Evolutionary conservation across 35 echinoderm and acorn worm species (phyloP).

Genomic region (Strongylocentrotus purpuratus): DNA sequence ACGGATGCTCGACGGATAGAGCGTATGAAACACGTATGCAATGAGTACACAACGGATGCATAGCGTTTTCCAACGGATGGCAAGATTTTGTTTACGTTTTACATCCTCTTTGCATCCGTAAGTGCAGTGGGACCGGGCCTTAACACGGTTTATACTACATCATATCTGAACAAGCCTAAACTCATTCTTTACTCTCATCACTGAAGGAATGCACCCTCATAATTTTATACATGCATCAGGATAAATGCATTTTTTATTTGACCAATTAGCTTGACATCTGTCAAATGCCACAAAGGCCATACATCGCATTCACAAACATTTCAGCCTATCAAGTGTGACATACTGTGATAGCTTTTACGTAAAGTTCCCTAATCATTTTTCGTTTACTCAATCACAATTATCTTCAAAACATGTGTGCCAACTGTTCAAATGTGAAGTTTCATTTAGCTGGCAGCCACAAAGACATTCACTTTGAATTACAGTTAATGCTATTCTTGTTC

Average conservation of each 20-base stretch:
- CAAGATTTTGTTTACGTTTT: constrained; percentile 5
- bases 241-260: background rate
- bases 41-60: constrained; percentile 35
- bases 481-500: background rate
- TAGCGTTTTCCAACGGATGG: constrained; percentile 25
- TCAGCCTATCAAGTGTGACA: background rate
- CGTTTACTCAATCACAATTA: background rate
- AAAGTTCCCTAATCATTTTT: background rate
- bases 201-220: no score
- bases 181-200: no score
- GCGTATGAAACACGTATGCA: constrained; percentile 33
- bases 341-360: background rate
- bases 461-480: background rate
- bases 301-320: background rate
- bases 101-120: constrained; percentile 38
- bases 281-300: background rate
- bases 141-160: background rate
- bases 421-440: background rate
- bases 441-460: background rate
- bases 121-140: constrained; percentile 18
- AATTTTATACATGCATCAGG: no score
- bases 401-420: background rate
- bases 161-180: no score
- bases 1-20: constrained; percentile 41
- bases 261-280: background rate